A percentile compares a stretch with the other conserved stretches of the same genome.
These are phyloP conservation scores for Electrophaes corylata DNA, from an alignment of 2,888 invertebrate species.

Conservation along the genomic window DNA sequence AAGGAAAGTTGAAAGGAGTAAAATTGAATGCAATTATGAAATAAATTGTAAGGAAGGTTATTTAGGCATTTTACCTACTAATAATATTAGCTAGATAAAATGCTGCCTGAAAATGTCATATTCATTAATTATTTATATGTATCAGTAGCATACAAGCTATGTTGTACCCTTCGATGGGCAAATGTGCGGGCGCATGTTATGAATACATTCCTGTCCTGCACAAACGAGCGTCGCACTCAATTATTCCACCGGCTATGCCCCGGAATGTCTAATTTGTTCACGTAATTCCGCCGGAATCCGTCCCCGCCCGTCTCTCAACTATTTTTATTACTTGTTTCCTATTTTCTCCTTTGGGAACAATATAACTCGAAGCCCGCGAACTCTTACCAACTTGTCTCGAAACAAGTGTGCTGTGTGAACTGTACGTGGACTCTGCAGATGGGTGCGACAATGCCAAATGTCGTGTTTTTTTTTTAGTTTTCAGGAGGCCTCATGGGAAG, in stretches of 20 bases:
- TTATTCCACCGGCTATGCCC: constrained; percentile 76
- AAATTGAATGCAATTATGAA: too few relatives aligned
- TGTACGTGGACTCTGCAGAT: constrained; percentile 64
- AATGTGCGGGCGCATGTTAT: constrained; percentile 37
- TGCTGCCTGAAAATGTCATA: neutral
- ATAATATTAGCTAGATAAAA: neutral
- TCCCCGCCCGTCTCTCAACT: constrained; percentile 75
- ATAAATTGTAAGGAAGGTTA: too few relatives aligned
- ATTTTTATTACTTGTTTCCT: constrained; percentile 83
- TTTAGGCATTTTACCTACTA: too few relatives aligned
- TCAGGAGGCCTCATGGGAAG: constrained; percentile 59
- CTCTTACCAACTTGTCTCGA: constrained; percentile 70
- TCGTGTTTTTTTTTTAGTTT: constrained; percentile 58
- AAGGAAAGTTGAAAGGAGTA: too few relatives aligned
- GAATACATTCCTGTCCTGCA: constrained; percentile 48
- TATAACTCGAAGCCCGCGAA: constrained; percentile 72
- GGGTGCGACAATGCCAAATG: constrained; percentile 44
- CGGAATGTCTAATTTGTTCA: constrained; percentile 83
- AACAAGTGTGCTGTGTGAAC: constrained; percentile 77
- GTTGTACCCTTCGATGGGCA: constrained; percentile 9
- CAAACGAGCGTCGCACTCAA: constrained; percentile 68
- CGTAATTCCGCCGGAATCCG: constrained; percentile 81
- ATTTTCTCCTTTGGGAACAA: constrained; percentile 78
- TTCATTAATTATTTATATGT: neutral
- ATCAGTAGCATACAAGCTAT: neutral